Percentiles rank a stretch among this genome's conserved stretches.
Evolutionary conservation across 2,113 vertebrate genomes (phyloP).

Genomic region (Gracilinanus agilis): DNA sequence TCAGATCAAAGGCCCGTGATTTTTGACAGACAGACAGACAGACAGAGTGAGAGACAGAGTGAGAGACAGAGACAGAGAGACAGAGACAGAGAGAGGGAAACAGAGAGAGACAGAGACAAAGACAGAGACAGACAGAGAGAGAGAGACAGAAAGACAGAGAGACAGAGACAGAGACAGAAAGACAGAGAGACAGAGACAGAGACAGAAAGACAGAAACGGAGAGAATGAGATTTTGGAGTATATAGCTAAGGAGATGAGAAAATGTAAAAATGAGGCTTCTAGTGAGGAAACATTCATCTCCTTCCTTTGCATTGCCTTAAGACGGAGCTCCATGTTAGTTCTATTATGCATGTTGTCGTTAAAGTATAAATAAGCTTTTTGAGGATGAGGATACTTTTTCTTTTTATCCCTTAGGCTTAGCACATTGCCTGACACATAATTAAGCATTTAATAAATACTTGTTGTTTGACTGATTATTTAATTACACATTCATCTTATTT

Average conservation of each 20-base stretch:
- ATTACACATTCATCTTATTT: not conserved
- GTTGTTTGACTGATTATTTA: not conserved
- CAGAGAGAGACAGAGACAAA: too few species aligned
- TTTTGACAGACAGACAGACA: too few species aligned
- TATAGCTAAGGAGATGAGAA: not conserved
- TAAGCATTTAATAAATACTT: not conserved
- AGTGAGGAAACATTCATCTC: not conserved
- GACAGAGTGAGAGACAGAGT: too few species aligned
- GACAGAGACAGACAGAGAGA: too few species aligned
- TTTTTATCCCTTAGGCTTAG: not conserved
- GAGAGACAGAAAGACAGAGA: too few species aligned
- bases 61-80: too few species aligned
- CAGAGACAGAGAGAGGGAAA: too few species aligned
- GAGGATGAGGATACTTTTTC: not conserved
- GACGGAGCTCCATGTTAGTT: not conserved
- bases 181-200: too few species aligned
- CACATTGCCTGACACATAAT: not conserved
- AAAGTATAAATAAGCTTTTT: not conserved
- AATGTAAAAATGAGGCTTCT: not conserved
- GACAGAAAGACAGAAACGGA: too few species aligned
- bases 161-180: too few species aligned
- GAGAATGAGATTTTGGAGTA: not conserved
- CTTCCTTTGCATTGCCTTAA: not conserved
- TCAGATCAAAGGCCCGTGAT: too few species aligned
- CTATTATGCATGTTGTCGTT: not conserved